Percentiles rank a stretch among this genome's conserved stretches.
phyloP scores from a whole-genome alignment of 2,797 vertebrate species.

The Numenius phaeopus region DNA sequence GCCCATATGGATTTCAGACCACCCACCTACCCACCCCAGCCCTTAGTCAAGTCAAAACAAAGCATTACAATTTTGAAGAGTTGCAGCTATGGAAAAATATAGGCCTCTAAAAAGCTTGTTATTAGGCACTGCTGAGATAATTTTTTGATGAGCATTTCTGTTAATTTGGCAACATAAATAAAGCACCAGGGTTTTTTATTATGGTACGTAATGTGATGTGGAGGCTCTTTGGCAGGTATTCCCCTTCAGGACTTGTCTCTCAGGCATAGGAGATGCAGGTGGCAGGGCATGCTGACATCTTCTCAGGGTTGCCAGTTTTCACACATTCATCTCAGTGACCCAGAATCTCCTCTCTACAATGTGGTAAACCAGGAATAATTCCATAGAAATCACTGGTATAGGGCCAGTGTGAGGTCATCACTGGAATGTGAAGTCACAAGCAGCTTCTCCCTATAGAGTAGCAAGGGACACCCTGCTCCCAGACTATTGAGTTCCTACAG shows the following conservation, averaged over 20 bases:
- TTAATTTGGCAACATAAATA: conserved; percentile 26
- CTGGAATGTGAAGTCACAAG: background rate
- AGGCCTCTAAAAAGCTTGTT: conserved; percentile 21
- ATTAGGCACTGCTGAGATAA: conserved; percentile 30
- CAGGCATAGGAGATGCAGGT: background rate
- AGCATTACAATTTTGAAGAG: conserved; percentile 43
- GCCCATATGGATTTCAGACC: conserved; percentile 68
- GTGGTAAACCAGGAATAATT: background rate
- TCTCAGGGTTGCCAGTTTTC: background rate
- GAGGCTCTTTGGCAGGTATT: background rate
- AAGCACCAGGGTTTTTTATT: background rate
- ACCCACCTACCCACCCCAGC: conserved; percentile 57
- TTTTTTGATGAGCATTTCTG: conserved; percentile 24
- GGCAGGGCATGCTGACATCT: background rate
- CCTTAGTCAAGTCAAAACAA: conserved; percentile 71
- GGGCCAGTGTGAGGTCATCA: background rate
- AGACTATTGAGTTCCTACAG: background rate
- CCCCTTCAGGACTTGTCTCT: background rate
- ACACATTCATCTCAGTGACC: background rate
- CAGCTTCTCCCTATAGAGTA: background rate
- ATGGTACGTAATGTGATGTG: background rate
- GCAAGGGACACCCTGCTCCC: background rate
- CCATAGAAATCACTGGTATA: background rate
- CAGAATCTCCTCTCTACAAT: background rate
- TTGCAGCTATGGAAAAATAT: conserved; percentile 22